phyloP scores from a whole-genome alignment of 2,113 vertebrate genomes.

The Synchiropus splendidus region DNA sequence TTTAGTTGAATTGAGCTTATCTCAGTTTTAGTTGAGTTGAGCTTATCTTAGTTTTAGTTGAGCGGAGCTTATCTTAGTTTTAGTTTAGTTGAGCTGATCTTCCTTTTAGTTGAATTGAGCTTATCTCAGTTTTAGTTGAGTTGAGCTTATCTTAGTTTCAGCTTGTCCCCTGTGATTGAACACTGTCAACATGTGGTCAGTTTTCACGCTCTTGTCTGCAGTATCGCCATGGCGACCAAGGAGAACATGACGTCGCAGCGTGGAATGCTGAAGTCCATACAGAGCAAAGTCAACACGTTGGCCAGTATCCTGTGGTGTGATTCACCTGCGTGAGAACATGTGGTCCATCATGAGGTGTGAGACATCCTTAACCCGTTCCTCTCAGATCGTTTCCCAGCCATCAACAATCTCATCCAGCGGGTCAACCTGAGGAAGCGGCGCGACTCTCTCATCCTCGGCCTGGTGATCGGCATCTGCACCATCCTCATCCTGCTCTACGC shows the following conservation, averaged over 20 bases:
- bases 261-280: slow-evolving; percentile 91
- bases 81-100: too few relatives aligned
- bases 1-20: too few relatives aligned
- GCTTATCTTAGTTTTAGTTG: too few relatives aligned
- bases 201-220: slow-evolving; percentile 34
- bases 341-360: not conserved
- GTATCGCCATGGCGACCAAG: slow-evolving; percentile 98
- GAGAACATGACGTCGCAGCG: slow-evolving; percentile 98
- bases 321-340: too few relatives aligned
- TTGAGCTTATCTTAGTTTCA: too few relatives aligned
- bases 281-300: slow-evolving; percentile 94
- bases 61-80: too few relatives aligned
- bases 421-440: slow-evolving; percentile 93
- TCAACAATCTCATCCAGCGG: slow-evolving; percentile 95
- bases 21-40: too few relatives aligned
- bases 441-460: slow-evolving; percentile 88
- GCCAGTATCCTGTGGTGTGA: slow-evolving; percentile 99
- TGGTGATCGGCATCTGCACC: slow-evolving; percentile 85
- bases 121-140: too few relatives aligned
- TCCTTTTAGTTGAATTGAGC: too few relatives aligned
- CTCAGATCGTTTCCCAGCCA: slow-evolving; percentile 89
- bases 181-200: not conserved
- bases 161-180: too few relatives aligned
- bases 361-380: slow-evolving; percentile 41
- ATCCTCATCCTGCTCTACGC: slow-evolving; percentile 89